Evolutionary conservation across 1,140 invertebrate genomes (phyloP).

Genomic region (Drosophila elegans): DNA sequence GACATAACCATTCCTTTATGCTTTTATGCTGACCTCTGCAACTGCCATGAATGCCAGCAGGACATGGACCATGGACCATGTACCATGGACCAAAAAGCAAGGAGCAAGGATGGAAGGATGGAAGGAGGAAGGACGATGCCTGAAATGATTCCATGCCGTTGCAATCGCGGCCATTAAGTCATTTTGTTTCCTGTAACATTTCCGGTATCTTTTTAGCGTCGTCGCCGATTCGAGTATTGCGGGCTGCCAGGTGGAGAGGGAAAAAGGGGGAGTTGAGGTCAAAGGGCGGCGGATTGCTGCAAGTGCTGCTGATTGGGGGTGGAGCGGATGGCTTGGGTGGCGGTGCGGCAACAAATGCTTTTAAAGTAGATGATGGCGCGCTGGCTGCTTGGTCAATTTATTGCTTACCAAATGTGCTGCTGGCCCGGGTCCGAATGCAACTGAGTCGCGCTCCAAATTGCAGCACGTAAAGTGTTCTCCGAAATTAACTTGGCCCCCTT

Average conservation of each 20-base stretch:
- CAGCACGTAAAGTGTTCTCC: slow-evolving; percentile 64
- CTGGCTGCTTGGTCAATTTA: slow-evolving; percentile 74
- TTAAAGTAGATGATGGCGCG: slow-evolving; percentile 69
- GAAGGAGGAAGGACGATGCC: slow-evolving; percentile 30
- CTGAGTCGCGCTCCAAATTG: slow-evolving; percentile 53
- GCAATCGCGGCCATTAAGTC: slow-evolving; percentile 81
- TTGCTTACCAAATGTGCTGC: slow-evolving; percentile 70
- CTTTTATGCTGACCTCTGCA: slow-evolving; percentile 66
- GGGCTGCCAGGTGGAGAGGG: slow-evolving; percentile 3
- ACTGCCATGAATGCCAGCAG: slow-evolving; percentile 60
- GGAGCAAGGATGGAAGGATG: slow-evolving; percentile 21
- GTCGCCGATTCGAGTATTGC: slow-evolving; percentile 34
- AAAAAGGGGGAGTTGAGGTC: background rate
- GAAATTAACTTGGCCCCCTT: slow-evolving; percentile 67
- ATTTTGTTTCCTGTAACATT: slow-evolving; percentile 81
- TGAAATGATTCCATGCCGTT: slow-evolving; percentile 59
- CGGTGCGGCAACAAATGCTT: slow-evolving; percentile 61
- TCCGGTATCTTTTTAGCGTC: slow-evolving; percentile 79
- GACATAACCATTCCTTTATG: slow-evolving; percentile 51
- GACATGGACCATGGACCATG: slow-evolving; percentile 33
- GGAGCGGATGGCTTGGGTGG: slow-evolving; percentile 16
- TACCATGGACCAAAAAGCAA: slow-evolving; percentile 21
- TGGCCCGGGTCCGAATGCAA: slow-evolving; percentile 43
- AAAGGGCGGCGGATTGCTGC: slow-evolving; percentile 17
- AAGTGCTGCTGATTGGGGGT: slow-evolving; percentile 23